Percentiles rank a stretch among this genome's conserved stretches.
phyloP scores from a whole-genome alignment of 2,797 vertebrate genomes.

The Esox masquinongy region DNA sequence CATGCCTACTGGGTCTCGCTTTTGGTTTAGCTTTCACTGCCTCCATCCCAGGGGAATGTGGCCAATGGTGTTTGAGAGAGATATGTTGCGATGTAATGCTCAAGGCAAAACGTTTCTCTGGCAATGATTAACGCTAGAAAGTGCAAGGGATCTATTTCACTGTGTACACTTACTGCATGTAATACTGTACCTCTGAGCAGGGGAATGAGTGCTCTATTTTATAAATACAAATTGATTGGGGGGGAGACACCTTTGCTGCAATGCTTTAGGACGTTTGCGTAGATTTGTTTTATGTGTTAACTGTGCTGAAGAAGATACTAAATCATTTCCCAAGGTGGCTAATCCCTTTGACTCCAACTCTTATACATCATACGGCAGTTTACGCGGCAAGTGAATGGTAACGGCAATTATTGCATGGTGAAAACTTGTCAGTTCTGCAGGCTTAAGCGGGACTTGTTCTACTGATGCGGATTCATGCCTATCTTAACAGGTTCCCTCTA shows the following conservation, averaged over 20 bases:
- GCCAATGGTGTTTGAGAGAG: constrained; percentile 33
- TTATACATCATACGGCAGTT: constrained; percentile 46
- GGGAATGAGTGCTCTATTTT: constrained; percentile 34
- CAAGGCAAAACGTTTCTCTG: constrained; percentile 27
- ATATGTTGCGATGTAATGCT: constrained; percentile 53
- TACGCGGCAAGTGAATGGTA: constrained; percentile 55
- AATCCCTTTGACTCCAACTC: constrained; percentile 58
- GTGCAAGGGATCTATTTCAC: constrained; percentile 17
- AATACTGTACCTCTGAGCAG: constrained; percentile 6
- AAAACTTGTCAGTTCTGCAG: constrained; percentile 60
- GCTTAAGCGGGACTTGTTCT: constrained; percentile 49
- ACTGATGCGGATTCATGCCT: constrained; percentile 55
- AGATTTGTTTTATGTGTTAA: constrained; percentile 47
- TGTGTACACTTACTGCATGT: background rate
- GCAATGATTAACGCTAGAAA: constrained; percentile 22
- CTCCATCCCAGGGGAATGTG: constrained; percentile 6
- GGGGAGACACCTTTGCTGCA: constrained; percentile 20
- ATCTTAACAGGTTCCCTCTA: constrained; percentile 50
- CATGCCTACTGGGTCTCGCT: background rate
- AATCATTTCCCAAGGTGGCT: constrained; percentile 43
- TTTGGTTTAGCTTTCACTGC: constrained; percentile 38
- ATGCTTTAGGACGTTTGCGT: constrained; percentile 41
- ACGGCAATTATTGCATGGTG: constrained; percentile 65
- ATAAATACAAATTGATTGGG: constrained; percentile 21
- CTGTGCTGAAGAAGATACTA: constrained; percentile 40